Base-by-base conservation (phyloP, 2,797 vertebrate genomes). In the Gambelia wislizenii region DNA sequence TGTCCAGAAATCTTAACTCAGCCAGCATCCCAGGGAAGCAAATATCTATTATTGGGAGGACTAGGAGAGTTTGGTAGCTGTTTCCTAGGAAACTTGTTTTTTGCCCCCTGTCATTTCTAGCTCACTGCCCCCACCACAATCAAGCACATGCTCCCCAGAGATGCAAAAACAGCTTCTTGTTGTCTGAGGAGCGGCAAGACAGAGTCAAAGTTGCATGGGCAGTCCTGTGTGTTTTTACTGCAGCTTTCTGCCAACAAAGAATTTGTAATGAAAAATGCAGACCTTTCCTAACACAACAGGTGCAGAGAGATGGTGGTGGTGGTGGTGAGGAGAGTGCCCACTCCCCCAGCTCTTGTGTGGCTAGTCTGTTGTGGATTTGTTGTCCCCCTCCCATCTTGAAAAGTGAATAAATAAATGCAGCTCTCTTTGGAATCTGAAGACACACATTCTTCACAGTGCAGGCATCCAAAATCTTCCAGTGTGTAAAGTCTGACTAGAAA, bases 211-310 rank as follows among this genome's bases (percentile, higher is more conserved):
- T 91, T 92, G 78, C 18, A 79, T 84, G 80, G 61, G 0, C 56
- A 84, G 42, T 83, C 78, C 14, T 25, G 89, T 83, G 85, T 49
- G 90, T 84, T 80, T 91, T 0, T 0, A 78, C 12, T 42, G 87
- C 72, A 81, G 84, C 91, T 91, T 52, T 74, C 89, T 91, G 84
- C 86, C 90, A 90, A 92, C 86, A 94, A 87, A 87, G 81, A 72
- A 67, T 93, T 94, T 87, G 91, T 92, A 90, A 93, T 14, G 2
- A 7, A 16, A 52, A 54, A 64, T 2, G 0, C 39, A 86, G 91
- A 93, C 90, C 89, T 92, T 93, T 92, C 91, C 90, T 93, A n/a
- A 85, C 85, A 83, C 91, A 89, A 9, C 81, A 80, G 39, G 27
- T 86, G 78, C 72, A 82, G 64, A 87, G 84, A 91, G 69, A 1